Evolutionary conservation across 2,797 vertebrate genomes (phyloP).

Genomic region (Propithecus perrieri): DNA sequence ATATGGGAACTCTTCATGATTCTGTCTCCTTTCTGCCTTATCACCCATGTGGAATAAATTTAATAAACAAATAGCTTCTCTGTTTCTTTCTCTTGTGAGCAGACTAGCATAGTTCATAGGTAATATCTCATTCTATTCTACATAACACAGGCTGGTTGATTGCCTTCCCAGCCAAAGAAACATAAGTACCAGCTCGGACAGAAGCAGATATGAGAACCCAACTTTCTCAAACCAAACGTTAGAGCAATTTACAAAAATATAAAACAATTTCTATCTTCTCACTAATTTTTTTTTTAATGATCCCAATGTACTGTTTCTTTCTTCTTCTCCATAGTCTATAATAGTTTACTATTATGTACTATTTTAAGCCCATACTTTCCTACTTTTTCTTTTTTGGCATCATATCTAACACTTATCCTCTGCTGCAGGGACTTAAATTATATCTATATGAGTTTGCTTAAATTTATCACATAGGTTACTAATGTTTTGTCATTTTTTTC

Average conservation of each 20-base stretch:
- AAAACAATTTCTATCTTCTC: not conserved
- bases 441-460: not conserved
- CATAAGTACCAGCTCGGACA: not conserved
- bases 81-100: not conserved
- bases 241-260: not conserved
- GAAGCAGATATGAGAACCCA: not conserved
- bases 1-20: not conserved
- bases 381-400: not conserved
- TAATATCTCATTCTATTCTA: not conserved
- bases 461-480: not conserved
- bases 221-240: not conserved
- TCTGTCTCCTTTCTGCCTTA: not conserved
- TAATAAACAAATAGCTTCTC: not conserved
- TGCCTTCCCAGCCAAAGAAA: not conserved
- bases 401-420: not conserved
- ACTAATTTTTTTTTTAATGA: slow-evolving; percentile 6
- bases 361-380: not conserved
- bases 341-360: not conserved
- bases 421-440: not conserved
- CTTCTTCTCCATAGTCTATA: not conserved
- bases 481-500: not conserved
- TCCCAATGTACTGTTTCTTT: not conserved
- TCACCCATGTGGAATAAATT: not conserved
- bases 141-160: not conserved
- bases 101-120: not conserved